Base-by-base conservation (phyloP, 2,113 vertebrate species). In the Clupea harengus region DNA sequence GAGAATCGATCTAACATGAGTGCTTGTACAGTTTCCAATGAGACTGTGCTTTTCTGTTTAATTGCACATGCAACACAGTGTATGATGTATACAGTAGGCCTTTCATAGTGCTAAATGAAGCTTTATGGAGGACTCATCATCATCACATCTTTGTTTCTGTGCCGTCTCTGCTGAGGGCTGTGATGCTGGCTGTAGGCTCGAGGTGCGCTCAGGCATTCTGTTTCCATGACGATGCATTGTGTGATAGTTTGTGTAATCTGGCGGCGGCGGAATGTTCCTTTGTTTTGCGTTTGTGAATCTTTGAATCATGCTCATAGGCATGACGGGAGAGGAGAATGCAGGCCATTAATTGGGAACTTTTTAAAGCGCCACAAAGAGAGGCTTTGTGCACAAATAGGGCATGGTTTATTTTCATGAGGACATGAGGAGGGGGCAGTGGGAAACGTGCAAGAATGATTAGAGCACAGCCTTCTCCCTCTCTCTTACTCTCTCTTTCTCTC, bases 351-450 rank as follows among this genome's bases (percentile, higher is more conserved):
- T 93, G 90, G 91, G 82, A 83, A 78, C 88, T 89, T 87, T 90
- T 81, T 83, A 87, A 11, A 88, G 86, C 72, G 85, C 64, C 83
- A 93, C 91, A 95, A 93, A 94, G 92, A 94, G 92, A 13, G 81
- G 84, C 92, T 93, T 95, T 96, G 95, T 95, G 86, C 89, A 47
- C 88, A 93, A 93, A 92, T 92, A 84, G 93, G 93, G 89, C 90
- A 90, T 11, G 75, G 84, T 90, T 91, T 88, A 83, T 82, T 91
- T 89, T 86, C 87, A 78, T 85, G 85, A 84, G 89, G 88, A 87
- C 85, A 72, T 4, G 78, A 18, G 8, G 32, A 39, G 54, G 44
- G 81, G 54, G 89, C 1, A 88, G 49, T 87, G 91, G 92, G 87
- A 87, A 91, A 90, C 82, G 44, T 83, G 85, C 83, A 87, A 72